Evolutionary conservation across 2,888 invertebrate species (phyloP), one percentile per base, ranked within the genome.

Genomic region (Oithona nana): DNA sequence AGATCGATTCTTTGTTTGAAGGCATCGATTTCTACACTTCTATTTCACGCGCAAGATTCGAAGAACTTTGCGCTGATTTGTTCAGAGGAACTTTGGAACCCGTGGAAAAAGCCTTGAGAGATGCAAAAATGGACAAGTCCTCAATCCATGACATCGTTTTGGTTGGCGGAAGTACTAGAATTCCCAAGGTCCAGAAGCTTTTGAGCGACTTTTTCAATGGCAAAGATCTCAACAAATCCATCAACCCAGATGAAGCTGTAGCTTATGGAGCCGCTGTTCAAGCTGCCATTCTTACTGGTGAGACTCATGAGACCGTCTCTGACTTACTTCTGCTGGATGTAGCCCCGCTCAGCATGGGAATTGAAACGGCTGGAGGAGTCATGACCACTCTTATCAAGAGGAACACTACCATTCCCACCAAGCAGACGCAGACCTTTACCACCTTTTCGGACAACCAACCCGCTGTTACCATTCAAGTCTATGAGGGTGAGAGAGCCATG

Each of bases 21-120:
- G 94, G 94, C 66, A 84, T 90, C 68, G 95, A 97, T 73, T 95
- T 92, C 78, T 92, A 93, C n/a, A n/a, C n/a, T n/a, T n/a, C n/a
- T n/a, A n/a, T n/a, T n/a, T n/a, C n/a, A n/a, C n/a, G n/a, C n/a
- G n/a, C n/a, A n/a, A n/a, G n/a, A n/a, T n/a, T n/a, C n/a, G n/a
- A n/a, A n/a, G n/a, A n/a, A n/a, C n/a, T n/a, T n/a, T n/a, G 78
- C 70, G 73, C 75, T 26, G 81, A 82, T 69, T 74, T 83, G 52
- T 82, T 83, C 74, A 72, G 78, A 65, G 74, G 77, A 52, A 82
- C 82, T 0, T 68, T 83, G 67, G 79, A 78, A 57, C 81, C 82
- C 1, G 81, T 83, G 1, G 81, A 82, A 69, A 80, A 80, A 68
- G 75, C 82, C 1, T 68, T 83, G 51, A 71, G n/a, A n/a, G n/a